Evolutionary conservation across 2,797 vertebrate species (phyloP).

Genomic region (Distichodus sexfasciatus): DNA sequence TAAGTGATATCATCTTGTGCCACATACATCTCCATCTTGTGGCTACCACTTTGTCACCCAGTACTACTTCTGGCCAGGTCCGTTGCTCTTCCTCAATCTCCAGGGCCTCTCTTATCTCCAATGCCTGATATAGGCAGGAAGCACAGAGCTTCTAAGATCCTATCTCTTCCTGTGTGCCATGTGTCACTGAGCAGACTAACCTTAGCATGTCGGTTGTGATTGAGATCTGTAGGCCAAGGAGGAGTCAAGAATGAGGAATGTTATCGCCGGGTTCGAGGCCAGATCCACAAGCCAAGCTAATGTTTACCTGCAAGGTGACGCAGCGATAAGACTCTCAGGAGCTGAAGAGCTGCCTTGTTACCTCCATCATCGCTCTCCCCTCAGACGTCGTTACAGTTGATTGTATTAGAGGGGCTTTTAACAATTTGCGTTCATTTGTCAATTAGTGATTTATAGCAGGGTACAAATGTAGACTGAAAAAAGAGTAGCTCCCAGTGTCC

Average conservation of each 20-base stretch:
- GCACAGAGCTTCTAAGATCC: conserved; percentile 18
- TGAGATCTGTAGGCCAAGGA: conserved; percentile 28
- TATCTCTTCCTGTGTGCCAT: conserved; percentile 26
- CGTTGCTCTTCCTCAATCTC: conserved; percentile 28
- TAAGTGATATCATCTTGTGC: conserved; percentile 19
- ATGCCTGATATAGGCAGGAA: conserved; percentile 36
- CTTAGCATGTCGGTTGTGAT: conserved; percentile 29
- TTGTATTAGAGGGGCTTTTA: conserved; percentile 20
- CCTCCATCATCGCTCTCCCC: neutral
- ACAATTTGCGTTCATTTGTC: conserved; percentile 16
- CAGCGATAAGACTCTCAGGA: conserved; percentile 34
- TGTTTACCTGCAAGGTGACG: conserved; percentile 42
- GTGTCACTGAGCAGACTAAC: conserved; percentile 36
- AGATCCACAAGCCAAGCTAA: conserved; percentile 9
- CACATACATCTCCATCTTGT: conserved; percentile 11
- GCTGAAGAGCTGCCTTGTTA: conserved; percentile 9
- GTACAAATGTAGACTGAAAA: neutral
- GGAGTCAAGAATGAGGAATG: conserved; percentile 30
- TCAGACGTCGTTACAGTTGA: conserved; percentile 1
- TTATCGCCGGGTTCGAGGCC: conserved; percentile 31
- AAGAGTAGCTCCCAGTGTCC: neutral
- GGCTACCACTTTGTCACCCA: conserved; percentile 27
- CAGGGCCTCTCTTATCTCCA: conserved; percentile 38
- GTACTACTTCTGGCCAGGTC: conserved; percentile 22
- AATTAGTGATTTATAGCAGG: conserved; percentile 6